A percentile compares a stretch with the other conserved stretches of the same genome.
phyloP scores from a whole-genome alignment of 2,113 vertebrate species.

The Butastur rufipennis region DNA sequence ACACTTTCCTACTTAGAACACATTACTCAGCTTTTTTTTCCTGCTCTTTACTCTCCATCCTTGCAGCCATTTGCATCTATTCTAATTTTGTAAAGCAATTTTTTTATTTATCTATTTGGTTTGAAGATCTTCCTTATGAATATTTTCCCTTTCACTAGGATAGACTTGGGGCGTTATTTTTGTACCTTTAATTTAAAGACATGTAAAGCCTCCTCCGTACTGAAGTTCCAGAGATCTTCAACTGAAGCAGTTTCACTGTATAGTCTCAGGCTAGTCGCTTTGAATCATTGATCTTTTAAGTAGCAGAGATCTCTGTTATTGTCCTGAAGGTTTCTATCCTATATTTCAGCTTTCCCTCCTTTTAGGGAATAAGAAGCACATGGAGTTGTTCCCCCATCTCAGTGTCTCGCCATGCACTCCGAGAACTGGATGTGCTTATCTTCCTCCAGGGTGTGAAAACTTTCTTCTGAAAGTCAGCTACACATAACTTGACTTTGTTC shows the following conservation, averaged over 20 bases:
- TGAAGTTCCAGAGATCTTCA: not conserved
- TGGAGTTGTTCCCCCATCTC: not conserved
- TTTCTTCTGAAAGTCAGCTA: not conserved
- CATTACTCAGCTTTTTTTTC: not conserved
- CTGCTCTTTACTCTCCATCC: not conserved
- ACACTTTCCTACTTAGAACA: not conserved
- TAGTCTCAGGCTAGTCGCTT: not conserved
- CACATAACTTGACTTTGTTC: not conserved
- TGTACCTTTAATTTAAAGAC: not conserved
- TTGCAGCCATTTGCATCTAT: not conserved
- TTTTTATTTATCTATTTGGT: not conserved
- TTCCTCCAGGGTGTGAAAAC: not conserved
- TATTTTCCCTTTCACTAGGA: not conserved
- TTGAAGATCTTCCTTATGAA: not conserved
- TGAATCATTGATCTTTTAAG: not conserved
- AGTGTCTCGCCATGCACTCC: not conserved
- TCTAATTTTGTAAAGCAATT: not conserved
- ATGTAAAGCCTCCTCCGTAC: not conserved
- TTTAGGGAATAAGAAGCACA: not conserved
- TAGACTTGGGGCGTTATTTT: not conserved
- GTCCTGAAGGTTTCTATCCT: not conserved
- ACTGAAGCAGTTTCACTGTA: not conserved
- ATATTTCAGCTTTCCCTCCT: not conserved
- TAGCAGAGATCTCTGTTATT: not conserved
- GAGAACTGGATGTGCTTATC: not conserved